Conservation (phyloP, 2,797 vertebrate species). For the Lacerta agilis region DNA sequence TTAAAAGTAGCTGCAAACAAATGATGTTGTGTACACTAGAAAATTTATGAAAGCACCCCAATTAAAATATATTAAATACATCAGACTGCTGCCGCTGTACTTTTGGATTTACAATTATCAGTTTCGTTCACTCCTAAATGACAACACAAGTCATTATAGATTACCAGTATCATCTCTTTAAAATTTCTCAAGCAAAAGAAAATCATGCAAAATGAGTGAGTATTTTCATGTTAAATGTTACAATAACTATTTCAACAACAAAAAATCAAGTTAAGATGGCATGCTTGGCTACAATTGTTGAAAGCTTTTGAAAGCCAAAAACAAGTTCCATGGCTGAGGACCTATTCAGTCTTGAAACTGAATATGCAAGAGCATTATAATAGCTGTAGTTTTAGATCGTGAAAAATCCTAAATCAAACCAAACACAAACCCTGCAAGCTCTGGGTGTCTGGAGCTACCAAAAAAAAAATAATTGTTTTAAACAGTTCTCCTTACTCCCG, state of each 20-base stretch:
- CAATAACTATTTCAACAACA: slow-evolving; percentile 42
- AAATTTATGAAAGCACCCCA: not conserved
- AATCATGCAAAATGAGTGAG: slow-evolving; percentile 71
- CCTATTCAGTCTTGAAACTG: slow-evolving; percentile 53
- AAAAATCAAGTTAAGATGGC: slow-evolving; percentile 33
- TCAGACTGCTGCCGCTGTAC: not conserved
- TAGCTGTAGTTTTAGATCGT: slow-evolving; percentile 46
- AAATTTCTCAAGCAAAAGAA: not conserved
- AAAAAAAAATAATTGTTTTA: slow-evolving; percentile 58
- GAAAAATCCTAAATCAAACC: slow-evolving; percentile 45
- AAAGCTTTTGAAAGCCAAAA: slow-evolving; percentile 56
- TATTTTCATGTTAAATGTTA: slow-evolving; percentile 65
- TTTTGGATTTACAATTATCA: slow-evolving; percentile 20
- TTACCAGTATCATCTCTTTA: not conserved
- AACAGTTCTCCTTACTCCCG: not conserved
- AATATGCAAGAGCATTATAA: slow-evolving; percentile 66
- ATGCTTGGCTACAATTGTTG: slow-evolving; percentile 56
- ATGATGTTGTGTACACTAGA: not conserved
- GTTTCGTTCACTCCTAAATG: slow-evolving; percentile 9
- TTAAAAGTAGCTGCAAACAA: not conserved
- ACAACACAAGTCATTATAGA: slow-evolving; percentile 4
- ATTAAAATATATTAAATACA: not conserved
- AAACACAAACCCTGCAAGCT: slow-evolving; percentile 32
- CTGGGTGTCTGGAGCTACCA: slow-evolving; percentile 59
- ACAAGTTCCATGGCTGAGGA: slow-evolving; percentile 38